Evolutionary conservation across 30 jellyfish, hydroid and myxozoan species (phyloP).

Genomic region (Cassiopea andromeda): DNA sequence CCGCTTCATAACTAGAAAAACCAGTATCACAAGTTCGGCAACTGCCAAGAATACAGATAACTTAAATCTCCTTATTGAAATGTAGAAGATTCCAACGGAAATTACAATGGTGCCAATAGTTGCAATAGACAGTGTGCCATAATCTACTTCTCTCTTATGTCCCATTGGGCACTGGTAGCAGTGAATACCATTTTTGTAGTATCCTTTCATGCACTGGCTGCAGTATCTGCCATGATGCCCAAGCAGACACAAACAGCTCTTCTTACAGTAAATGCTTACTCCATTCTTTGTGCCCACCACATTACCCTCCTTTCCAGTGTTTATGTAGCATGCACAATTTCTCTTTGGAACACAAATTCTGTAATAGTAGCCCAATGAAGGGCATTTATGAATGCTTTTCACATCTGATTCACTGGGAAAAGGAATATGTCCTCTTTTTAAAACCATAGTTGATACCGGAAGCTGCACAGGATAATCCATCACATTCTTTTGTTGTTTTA

Average conservation of each 20-base stretch:
- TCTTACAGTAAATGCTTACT: conserved; percentile 15
- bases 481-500: neutral
- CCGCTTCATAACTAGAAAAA: conserved; percentile 7
- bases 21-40: neutral
- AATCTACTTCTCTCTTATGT: neutral
- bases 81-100: neutral
- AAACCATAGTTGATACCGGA: conserved; percentile 21
- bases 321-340: conserved; percentile 18
- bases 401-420: conserved; percentile 42
- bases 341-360: conserved; percentile 41
- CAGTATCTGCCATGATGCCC: conserved; percentile 70
- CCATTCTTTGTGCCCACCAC: neutral
- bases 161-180: conserved; percentile 55
- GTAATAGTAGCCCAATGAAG: neutral
- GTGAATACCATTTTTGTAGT: conserved; percentile 54
- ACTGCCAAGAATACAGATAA: neutral
- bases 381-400: conserved; percentile 25
- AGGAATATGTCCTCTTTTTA: conserved; percentile 43
- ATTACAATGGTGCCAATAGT: neutral
- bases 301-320: neutral
- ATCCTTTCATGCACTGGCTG: conserved; percentile 52
- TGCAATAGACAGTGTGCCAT: conserved; percentile 11
- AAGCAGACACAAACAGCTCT: conserved; percentile 36
- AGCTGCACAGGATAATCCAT: neutral
- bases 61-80: neutral